Evolutionary conservation across 2,113 vertebrate species (phyloP).

Genomic region (Etia nguti): DNA sequence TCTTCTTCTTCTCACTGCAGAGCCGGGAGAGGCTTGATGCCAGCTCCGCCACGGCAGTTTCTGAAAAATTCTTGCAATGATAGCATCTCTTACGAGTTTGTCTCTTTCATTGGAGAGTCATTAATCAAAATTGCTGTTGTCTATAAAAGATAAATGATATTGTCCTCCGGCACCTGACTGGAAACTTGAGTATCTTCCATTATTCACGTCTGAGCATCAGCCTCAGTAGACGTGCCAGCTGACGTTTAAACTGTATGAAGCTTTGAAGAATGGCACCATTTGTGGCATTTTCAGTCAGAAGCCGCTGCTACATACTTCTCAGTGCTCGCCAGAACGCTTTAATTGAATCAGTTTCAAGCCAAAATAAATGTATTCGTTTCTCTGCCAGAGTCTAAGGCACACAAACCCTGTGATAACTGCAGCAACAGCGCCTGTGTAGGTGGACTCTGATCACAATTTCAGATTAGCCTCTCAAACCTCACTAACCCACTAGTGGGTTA

Average conservation of each 20-base stretch:
- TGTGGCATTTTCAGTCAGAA: neutral
- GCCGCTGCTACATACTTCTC: neutral
- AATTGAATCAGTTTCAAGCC: neutral
- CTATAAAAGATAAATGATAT: constrained; percentile 36
- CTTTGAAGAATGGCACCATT: neutral
- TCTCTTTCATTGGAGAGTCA: constrained; percentile 11
- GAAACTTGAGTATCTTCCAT: constrained; percentile 3
- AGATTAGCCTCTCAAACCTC: neutral
- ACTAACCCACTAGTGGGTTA: neutral
- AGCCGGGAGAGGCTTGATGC: neutral
- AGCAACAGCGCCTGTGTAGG: neutral
- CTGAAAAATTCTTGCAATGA: neutral
- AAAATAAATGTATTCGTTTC: neutral
- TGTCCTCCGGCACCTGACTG: constrained; percentile 18
- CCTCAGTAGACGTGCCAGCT: neutral
- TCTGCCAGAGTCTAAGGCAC: neutral
- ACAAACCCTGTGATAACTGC: neutral
- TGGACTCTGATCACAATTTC: neutral
- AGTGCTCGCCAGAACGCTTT: neutral
- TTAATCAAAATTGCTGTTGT: constrained; percentile 36
- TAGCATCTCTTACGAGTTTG: constrained; percentile 20
- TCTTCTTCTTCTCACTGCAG: neutral
- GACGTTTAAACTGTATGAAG: neutral
- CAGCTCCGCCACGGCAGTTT: neutral
- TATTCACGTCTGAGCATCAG: constrained; percentile 7